Evolutionary conservation across 2,113 vertebrate species (phyloP).

Genomic region (Barnardius zonarius): DNA sequence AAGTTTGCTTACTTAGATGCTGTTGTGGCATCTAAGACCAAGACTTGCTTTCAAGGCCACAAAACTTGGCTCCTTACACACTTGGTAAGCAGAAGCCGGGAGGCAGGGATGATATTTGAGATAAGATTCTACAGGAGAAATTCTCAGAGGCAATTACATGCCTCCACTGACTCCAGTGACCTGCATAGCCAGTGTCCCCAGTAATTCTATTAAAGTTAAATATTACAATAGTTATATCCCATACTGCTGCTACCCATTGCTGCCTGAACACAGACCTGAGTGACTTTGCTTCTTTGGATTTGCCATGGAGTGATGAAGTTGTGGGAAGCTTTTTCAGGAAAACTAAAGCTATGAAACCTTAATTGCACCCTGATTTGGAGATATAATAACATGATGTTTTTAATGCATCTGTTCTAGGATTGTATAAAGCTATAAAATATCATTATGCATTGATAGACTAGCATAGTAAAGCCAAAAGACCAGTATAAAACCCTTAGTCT

Average conservation of each 20-base stretch:
- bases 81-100: not conserved
- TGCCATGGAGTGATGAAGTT: not conserved
- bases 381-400: not conserved
- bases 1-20: not conserved
- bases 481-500: slow-evolving; percentile 20
- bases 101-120: not conserved
- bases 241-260: not conserved
- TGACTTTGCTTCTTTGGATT: not conserved
- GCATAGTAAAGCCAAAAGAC: not conserved
- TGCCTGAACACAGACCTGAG: not conserved
- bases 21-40: not conserved
- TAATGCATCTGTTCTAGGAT: not conserved
- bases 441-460: not conserved
- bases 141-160: not conserved
- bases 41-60: not conserved
- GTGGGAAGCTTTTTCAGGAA: not conserved
- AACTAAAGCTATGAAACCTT: not conserved
- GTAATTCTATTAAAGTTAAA: not conserved
- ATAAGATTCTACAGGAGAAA: not conserved
- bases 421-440: not conserved
- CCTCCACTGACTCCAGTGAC: not conserved
- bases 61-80: not conserved
- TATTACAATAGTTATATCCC: not conserved
- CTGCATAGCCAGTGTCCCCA: not conserved
- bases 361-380: not conserved